Base-by-base conservation (phyloP, 1,140 invertebrate species). In the Macrosteles quadrilineatus region DNA sequence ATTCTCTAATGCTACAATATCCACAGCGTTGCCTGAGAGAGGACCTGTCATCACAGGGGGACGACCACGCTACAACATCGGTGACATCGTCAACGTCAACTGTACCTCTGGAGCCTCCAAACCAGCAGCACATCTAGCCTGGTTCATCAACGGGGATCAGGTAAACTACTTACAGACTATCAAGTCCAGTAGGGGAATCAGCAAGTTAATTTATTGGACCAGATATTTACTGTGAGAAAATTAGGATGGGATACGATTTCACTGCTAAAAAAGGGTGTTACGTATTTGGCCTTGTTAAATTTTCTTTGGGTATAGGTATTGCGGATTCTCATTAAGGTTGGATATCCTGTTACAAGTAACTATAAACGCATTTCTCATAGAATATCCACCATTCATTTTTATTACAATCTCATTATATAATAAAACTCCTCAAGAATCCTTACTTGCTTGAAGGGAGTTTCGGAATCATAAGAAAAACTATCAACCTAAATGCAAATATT, bases 141-240 rank as follows among this genome's bases (percentile, higher is more conserved):
- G 94, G 94, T 92, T 91, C 78, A 91, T 96, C 76, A 96, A 96
- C 76, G 91, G 91, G 43, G 90, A 94, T 74, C 88, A 88, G 75
- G 91, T 91, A 57, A 53, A 43, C 40, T 43, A 43, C n/a, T 9
- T 43, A 11, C 9, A 43, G 9, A 11, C 9, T 9, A n/a, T 9
- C 9, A 43, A 43, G 9, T 43, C n/a, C n/a, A 43, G n/a, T 11
- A 43, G 9, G 9, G 40, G 40, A 11, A 11, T 43, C n/a, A 11
- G 9, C n/a, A 43, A 11, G 9, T 43, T 43, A 11, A 43, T 43
- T 43, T 9, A 9, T 43, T n/a, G n/a, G n/a, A 43, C n/a, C 9
- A 11, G n/a, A 43, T 43, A 43, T 43, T 9, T 11, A 11, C 9
- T 43, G n/a, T n/a, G n/a, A 11, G n/a, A 43, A 43, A 43, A 43